Conservation (phyloP, 2,113 vertebrate genomes). For the Neogobius melanostomus region DNA sequence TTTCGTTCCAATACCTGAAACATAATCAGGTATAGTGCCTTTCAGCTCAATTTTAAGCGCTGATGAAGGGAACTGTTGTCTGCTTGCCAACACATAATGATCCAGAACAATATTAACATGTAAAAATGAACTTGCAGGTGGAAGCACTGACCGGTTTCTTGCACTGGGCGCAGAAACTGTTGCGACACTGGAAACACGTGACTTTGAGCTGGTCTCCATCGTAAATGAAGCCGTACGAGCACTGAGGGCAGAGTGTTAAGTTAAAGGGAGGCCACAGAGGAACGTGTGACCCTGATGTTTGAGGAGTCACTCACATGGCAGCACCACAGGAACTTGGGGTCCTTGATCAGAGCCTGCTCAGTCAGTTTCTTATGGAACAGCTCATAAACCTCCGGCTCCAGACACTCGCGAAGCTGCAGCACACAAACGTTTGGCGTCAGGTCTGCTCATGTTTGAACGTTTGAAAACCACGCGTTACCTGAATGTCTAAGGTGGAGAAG, state of each 20-base stretch:
- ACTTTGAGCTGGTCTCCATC: conserved; percentile 87
- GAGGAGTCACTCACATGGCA: conserved; percentile 81
- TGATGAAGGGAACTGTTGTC: no score
- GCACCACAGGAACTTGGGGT: conserved; percentile 92
- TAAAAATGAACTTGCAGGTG: no score
- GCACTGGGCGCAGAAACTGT: conserved; percentile 89
- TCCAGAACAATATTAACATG: neutral
- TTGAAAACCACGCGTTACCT: conserved; percentile 65
- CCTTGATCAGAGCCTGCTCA: conserved; percentile 86
- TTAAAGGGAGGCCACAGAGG: neutral
- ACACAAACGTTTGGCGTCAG: conserved; percentile 38
- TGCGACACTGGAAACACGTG: conserved; percentile 83
- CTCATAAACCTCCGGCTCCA: conserved; percentile 86
- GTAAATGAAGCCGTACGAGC: conserved; percentile 92
- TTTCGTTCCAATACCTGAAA: no score
- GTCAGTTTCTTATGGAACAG: conserved; percentile 89
- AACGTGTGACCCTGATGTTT: neutral
- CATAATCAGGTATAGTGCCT: no score
- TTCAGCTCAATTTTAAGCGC: no score
- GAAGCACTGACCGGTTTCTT: conserved; percentile 83
- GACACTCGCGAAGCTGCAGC: conserved; percentile 84
- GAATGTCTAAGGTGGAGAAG: conserved; percentile 89
- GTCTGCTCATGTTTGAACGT: neutral
- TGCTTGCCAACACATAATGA: no score
- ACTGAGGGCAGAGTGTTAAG: conserved; percentile 71